phyloP scores from a whole-genome alignment of 2,888 invertebrate genomes.

The Protodeltote pygarga region DNA sequence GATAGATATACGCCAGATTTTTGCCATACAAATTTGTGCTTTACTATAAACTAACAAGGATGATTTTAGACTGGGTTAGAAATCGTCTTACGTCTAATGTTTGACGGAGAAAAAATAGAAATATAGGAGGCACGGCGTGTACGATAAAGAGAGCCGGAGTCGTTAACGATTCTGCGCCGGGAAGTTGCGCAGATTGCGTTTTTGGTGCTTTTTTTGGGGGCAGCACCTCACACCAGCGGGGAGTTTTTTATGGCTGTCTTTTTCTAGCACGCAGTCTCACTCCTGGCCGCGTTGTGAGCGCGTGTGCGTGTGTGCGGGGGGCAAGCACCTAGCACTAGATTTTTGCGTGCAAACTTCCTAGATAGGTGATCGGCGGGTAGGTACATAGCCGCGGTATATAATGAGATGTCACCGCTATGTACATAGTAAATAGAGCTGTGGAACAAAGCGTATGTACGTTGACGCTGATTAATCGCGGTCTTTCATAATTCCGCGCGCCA shows the following conservation, averaged over 20 bases:
- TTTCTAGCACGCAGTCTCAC: conserved; percentile 80
- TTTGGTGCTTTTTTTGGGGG: conserved; percentile 88
- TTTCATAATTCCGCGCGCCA: conserved; percentile 66
- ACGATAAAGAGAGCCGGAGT: conserved; percentile 87
- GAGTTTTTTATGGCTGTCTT: conserved; percentile 85
- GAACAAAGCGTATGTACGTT: conserved; percentile 77
- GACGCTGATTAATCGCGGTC: conserved; percentile 82
- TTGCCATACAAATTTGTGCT: conserved; percentile 44
- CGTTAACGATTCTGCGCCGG: conserved; percentile 88
- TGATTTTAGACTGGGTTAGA: conserved; percentile 47
- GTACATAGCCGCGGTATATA: conserved; percentile 74
- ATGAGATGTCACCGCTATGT: conserved; percentile 82
- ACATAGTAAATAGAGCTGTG: conserved; percentile 75
- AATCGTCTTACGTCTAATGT: conserved; percentile 82
- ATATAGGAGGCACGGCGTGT: conserved; percentile 85
- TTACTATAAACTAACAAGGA: conserved; percentile 26
- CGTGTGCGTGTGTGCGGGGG: conserved; percentile 63
- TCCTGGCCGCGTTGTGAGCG: conserved; percentile 63
- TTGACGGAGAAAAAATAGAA: conserved; percentile 85
- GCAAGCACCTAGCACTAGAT: conserved; percentile 84
- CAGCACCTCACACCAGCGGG: conserved; percentile 84
- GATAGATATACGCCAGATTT: conserved; percentile 66
- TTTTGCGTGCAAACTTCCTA: conserved; percentile 85
- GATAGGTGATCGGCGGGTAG: conserved; percentile 73
- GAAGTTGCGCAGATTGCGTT: conserved; percentile 88